Evolutionary conservation across 2,888 invertebrate genomes (phyloP), one percentile per base, ranked within the genome.

Genomic region (Ctena decussata): DNA sequence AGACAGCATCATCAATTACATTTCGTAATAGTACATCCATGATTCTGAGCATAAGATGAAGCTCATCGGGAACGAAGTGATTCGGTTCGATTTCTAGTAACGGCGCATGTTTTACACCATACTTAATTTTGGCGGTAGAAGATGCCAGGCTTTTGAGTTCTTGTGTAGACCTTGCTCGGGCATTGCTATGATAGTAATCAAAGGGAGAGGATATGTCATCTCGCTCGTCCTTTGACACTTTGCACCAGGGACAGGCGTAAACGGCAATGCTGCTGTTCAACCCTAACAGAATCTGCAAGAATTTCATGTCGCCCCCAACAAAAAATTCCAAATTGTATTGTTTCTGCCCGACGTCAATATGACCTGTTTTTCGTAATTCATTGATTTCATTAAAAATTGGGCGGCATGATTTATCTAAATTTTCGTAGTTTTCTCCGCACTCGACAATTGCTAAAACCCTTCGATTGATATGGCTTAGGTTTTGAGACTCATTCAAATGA

Each of bases 261-360:
- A 44, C 44, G 27, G 70, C 41, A n/a, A 73, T 77, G 49, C 72
- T 72, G 11, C 82, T 57, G 77, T 60, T 57, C 8, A 82, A 37
- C 1, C 77, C 82, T 18, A 77, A 32, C 5, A 82, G 37, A 41
- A 82, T 24, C 27, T 81, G 81, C 2, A 81, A 18, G 21, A 81
- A 81, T 41, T 81, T 81, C 81, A 81, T 81, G 60, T 77, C 81
- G 0, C 81, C 81, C 21, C 81, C 81, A 1, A 81, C 72, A 65
- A 76, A 76, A 3, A 65, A 11, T n/a, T 76, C 76, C 3, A 65
- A 11, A 6, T 24, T 30, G 6, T 30, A 6, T 60, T 30, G 5
- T 60, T 24, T 60, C 1, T 60, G 27, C 8, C 60, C 60, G 18
- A 60, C 30, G 8, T 8, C 18, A 8, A 60, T 30, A 15, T 41